These are phyloP conservation scores for Acanthiza pusilla DNA, from an alignment of 2,797 vertebrate species.

Conservation along the genomic window DNA sequence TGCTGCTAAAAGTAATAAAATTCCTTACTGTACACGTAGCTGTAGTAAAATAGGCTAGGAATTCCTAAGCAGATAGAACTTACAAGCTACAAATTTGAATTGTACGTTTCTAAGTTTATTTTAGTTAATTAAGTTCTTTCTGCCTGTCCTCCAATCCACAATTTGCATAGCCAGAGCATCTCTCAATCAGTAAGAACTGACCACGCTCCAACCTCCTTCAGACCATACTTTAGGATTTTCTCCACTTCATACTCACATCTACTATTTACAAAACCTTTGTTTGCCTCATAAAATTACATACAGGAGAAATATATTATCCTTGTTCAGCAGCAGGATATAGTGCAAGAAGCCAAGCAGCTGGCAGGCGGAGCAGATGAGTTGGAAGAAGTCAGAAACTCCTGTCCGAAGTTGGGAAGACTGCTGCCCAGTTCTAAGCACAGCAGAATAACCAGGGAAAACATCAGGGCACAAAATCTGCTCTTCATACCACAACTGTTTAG, in stretches of 20 bases:
- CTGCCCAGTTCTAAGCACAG: background rate
- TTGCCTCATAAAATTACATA: background rate
- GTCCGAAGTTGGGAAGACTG: background rate
- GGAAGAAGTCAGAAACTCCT: background rate
- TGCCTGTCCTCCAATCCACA: background rate
- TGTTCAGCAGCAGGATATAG: background rate
- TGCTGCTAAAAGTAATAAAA: background rate
- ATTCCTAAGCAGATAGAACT: background rate
- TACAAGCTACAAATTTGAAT: background rate
- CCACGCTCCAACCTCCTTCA: background rate
- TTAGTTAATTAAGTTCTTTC: background rate
- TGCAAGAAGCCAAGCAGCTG: background rate
- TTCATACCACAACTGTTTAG: background rate
- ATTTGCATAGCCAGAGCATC: background rate
- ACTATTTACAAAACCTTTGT: background rate
- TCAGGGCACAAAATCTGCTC: background rate
- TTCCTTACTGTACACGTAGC: background rate
- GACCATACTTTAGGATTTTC: background rate
- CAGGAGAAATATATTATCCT: background rate
- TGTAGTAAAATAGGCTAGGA: background rate
- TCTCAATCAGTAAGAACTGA: background rate
- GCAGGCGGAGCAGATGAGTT: background rate
- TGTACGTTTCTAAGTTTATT: background rate
- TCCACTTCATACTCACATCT: background rate
- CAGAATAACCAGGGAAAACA: background rate